Percentiles rank a stretch among this genome's conserved stretches.
Evolutionary conservation across 2,888 invertebrate species (phyloP).

Genomic region (Crioceris asparagi): DNA sequence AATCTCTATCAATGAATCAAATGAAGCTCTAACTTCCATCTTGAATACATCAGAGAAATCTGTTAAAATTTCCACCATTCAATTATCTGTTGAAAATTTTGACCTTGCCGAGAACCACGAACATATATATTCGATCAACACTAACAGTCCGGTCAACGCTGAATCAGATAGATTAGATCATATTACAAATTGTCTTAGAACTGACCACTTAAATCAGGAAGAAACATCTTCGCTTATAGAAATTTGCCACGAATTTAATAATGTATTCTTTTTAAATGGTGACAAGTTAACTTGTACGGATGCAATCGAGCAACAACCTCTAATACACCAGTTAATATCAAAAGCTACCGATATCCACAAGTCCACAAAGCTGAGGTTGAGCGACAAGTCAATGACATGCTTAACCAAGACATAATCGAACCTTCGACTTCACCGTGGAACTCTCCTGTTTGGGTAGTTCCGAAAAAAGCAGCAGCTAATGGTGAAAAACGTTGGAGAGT

Average conservation of each 20-base stretch:
- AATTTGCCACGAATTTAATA: slow-evolving; percentile 20
- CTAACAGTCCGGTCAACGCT: no score
- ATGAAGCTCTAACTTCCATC: no score
- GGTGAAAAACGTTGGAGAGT: slow-evolving; percentile 27
- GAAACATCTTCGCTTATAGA: slow-evolving; percentile 19
- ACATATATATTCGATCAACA: no score
- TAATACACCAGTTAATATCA: slow-evolving; percentile 14
- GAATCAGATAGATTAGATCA: no score
- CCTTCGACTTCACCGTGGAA: slow-evolving; percentile 20
- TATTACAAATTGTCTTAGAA: no score
- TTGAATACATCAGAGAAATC: no score
- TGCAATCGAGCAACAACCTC: slow-evolving; percentile 17
- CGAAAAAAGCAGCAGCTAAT: slow-evolving; percentile 24
- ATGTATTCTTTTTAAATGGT: slow-evolving; percentile 21
- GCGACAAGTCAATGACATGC: slow-evolving; percentile 21
- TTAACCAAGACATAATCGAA: slow-evolving; percentile 22
- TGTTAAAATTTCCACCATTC: no score
- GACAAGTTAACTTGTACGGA: slow-evolving; percentile 20
- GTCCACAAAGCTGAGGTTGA: slow-evolving; percentile 25
- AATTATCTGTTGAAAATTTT: no score
- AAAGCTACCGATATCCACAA: slow-evolving; percentile 25
- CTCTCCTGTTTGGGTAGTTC: slow-evolving; percentile 21
- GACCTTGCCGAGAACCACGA: no score
- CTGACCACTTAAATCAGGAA: slow-evolving; percentile 22
- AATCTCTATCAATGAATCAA: no score